phyloP scores from a whole-genome alignment of 1,140 invertebrate genomes.

The Acyrthosiphon pisum region DNA sequence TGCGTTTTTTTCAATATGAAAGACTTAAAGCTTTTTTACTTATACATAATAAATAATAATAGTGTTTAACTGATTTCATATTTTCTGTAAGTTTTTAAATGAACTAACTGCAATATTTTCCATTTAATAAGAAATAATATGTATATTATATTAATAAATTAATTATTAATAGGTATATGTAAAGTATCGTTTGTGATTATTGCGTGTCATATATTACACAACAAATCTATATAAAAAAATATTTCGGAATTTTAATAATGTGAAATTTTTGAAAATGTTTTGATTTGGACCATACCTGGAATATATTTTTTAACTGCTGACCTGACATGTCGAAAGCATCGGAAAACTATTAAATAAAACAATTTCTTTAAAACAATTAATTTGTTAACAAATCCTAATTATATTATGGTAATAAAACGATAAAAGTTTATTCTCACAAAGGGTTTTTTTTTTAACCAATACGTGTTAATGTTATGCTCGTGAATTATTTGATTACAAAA shows the following conservation, averaged over 20 bases:
- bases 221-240: background rate
- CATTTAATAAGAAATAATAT: background rate
- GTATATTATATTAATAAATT: too few species aligned
- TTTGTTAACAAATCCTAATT: background rate
- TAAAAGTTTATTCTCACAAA: background rate
- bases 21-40: too few species aligned
- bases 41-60: too few species aligned
- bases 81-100: background rate
- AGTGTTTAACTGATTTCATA: background rate
- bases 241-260: too few species aligned
- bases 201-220: background rate
- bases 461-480: background rate
- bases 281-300: too few species aligned
- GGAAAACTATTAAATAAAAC: too few species aligned
- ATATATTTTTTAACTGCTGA: too few species aligned
- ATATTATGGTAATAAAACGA: background rate
- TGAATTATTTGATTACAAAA: background rate
- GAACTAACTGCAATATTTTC: background rate
- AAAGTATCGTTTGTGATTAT: background rate
- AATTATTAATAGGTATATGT: too few species aligned
- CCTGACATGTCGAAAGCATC: too few species aligned
- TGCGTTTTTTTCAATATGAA: too few species aligned
- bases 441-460: background rate
- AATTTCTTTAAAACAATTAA: background rate
- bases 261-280: too few species aligned